Conservation (phyloP, 2,113 vertebrate genomes). For the Perca schrenkii region DNA sequence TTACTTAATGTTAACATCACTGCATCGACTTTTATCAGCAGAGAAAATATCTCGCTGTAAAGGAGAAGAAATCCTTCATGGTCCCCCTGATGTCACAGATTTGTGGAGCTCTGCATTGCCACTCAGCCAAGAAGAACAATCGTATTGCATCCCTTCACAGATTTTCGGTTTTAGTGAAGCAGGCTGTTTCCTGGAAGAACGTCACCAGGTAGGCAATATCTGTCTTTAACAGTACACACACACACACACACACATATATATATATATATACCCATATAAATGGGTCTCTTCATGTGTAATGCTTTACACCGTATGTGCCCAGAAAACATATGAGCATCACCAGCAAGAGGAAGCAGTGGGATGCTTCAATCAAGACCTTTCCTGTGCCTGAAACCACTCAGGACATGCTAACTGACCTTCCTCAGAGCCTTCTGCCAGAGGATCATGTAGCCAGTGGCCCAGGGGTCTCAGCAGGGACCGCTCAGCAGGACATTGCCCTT, state of each 20-base stretch:
- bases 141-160: slow-evolving; percentile 23
- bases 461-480: not conserved
- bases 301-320: slow-evolving; percentile 1
- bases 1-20: slow-evolving; percentile 3
- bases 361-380: slow-evolving; percentile 5
- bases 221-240: not conserved
- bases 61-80: slow-evolving; percentile 17
- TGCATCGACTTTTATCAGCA: slow-evolving; percentile 27
- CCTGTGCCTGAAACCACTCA: slow-evolving; percentile 15
- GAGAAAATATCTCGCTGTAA: slow-evolving; percentile 27
- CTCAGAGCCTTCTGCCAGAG: slow-evolving; percentile 16
- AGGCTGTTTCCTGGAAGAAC: not conserved
- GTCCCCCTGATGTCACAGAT: slow-evolving; percentile 16
- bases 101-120: slow-evolving; percentile 1
- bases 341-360: slow-evolving; percentile 20
- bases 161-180: slow-evolving; percentile 6
- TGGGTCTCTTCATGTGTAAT: not conserved
- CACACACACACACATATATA: too few species aligned
- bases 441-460: not conserved
- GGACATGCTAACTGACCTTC: slow-evolving; percentile 31
- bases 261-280: not conserved
- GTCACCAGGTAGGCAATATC: slow-evolving; percentile 48
- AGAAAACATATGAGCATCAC: slow-evolving; percentile 36
- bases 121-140: slow-evolving; percentile 29
- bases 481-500: slow-evolving; percentile 13